Evolutionary conservation across 2,888 invertebrate species (phyloP), one percentile per base, ranked within the genome.

Genomic region (Malacosoma neustria): DNA sequence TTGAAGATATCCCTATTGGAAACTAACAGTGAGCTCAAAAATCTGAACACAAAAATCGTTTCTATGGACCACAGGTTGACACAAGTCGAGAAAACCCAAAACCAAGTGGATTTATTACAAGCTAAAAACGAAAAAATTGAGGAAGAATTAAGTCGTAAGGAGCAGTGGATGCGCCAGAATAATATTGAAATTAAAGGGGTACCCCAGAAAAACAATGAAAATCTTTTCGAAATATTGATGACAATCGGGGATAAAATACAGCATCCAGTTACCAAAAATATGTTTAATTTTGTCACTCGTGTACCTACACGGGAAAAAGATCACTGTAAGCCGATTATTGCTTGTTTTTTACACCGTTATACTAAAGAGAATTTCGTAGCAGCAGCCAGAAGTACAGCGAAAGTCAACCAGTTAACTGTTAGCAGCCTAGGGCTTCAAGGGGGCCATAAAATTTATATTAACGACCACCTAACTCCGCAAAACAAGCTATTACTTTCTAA

Each of bases 321-420:
- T 11, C 34, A 33, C 11, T 14, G 33, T 5, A 43, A 43, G 33
- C 38, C 45, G 1, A 42, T 45, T 2, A 35, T 46, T 11, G 33
- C 40, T 1, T 14, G 36, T 13, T 46, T 46, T 33, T 14, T n/a
- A 11, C 37, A 37, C 6, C 29, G 42, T 1, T 42, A 44, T 3
- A 32, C 37, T 1, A 47, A 47, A 14, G 43, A 46, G 9, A 39
- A 43, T 30, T 46, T 43, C 33, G 32, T 41, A 2, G 40, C 39
- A 6, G 36, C 40, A 3, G 39, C 38, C 5, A 36, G 40, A 33
- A n/a, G n/a, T n/a, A n/a, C n/a, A n/a, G n/a, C n/a, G n/a, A 36
- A 29, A 30, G 34, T 29, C 1, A 15, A 29, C 1, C 35, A 34
- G n/a, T 6, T 38, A 1, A 37, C 37, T 30, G 22, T 35, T n/a